These are phyloP conservation scores for Perdita meconis DNA, from an alignment of 2,888 invertebrate species.

Conservation along the genomic window DNA sequence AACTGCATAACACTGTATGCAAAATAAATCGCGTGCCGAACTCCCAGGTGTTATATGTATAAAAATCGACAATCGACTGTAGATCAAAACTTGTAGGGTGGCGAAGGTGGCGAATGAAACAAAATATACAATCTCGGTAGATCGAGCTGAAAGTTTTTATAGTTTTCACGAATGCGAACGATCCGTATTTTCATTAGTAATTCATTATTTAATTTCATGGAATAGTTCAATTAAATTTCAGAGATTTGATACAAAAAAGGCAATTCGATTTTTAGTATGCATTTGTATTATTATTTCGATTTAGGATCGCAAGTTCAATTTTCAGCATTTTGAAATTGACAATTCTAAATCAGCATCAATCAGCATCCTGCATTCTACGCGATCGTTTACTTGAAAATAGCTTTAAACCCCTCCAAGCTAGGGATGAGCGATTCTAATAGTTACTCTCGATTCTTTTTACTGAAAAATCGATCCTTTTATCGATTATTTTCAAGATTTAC, in stretches of 20 bases:
- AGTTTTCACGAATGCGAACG: slow-evolving; percentile 7
- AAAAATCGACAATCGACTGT: slow-evolving; percentile 1
- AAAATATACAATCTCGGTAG: neutral
- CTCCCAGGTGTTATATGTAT: neutral
- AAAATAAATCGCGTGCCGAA: neutral
- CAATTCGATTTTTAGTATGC: neutral
- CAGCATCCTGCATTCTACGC: too few species aligned
- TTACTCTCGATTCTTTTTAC: too few species aligned
- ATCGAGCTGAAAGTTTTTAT: slow-evolving; percentile 11
- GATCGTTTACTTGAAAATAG: slow-evolving; percentile 1
- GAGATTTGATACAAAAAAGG: neutral
- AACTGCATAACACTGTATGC: neutral
- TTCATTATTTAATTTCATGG: neutral
- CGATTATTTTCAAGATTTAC: too few species aligned
- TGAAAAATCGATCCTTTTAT: too few species aligned
- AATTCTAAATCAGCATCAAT: too few species aligned
- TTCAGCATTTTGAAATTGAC: neutral
- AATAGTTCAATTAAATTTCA: neutral
- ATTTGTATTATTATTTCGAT: neutral
- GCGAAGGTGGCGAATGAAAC: neutral
- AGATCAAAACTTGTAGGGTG: neutral
- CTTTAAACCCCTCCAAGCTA: too few species aligned
- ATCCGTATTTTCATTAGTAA: neutral
- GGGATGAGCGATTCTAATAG: too few species aligned
- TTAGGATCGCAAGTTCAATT: neutral